Base-by-base conservation (phyloP, 2,888 invertebrate genomes). In the Melipona bicolor region DNA sequence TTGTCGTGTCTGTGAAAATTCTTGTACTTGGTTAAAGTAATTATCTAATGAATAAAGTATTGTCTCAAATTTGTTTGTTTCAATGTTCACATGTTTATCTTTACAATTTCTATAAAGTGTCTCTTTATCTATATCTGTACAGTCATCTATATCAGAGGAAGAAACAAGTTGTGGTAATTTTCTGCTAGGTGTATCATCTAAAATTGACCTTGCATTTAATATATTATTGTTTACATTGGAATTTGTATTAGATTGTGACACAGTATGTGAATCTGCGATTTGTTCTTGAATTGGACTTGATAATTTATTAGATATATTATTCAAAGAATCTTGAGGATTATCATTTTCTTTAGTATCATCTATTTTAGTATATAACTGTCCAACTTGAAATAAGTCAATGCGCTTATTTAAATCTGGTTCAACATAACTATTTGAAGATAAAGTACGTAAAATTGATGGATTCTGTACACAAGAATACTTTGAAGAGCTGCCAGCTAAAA, bases 321-420 rank as follows among this genome's bases (percentile, higher is more conserved):
- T 21, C 5, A 21, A 43, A 68, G 0, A 49, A 50, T 24, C 70
- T 21, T 80, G 85, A 27, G 80, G 74, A 85, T 77, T 68, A 15
- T 61, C 32, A 56, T 80, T 83, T 49, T 83, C 83, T 21, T 84
- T 83, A 71, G 83, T 83, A 71, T 74, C 52, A 56, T 32, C 59
- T 13, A 21, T 13, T 36, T 64, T 49, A 3, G 0, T 24, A 50
- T 6, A 21, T 43, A 49, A 59, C 19, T 36, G 64, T 13, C 67
- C 67, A 64, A 36, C 68, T 27, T 73, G 59, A 65, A 79, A 78
- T 61, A 81, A 54, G 73, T 85, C 49, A 52, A 89, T 83, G 56
- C 89, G 61, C 76, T 87, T 83, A 73, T 88, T 89, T 64, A 88
- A 77, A 61, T 89, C 87, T 56, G 73, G 70, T 13, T 3, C 27